These are phyloP conservation scores for Pristionchus pacificus DNA, from an alignment of 1,140 invertebrate species.

Conservation along the genomic window DNA sequence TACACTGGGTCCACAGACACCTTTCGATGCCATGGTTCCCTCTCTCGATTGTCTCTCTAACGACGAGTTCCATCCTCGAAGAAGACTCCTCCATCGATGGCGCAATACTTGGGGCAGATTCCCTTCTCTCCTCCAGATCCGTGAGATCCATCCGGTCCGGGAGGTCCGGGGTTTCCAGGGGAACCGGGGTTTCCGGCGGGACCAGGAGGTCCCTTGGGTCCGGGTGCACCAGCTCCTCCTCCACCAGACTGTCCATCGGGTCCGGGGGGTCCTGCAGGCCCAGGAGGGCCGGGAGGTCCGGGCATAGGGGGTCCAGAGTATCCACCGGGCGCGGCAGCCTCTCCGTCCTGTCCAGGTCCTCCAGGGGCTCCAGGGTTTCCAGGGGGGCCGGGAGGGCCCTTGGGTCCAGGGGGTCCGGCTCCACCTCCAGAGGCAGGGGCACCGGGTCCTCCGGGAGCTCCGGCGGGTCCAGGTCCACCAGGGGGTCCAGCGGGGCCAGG, in stretches of 20 bases:
- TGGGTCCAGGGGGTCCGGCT: conserved; percentile 26
- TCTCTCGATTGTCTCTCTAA: no score
- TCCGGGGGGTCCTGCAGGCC: conserved; percentile 38
- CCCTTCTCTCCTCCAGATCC: conserved; percentile 40
- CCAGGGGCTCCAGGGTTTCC: conserved; percentile 21
- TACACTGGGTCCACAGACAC: no score
- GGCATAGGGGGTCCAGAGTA: conserved; percentile 29
- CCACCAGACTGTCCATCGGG: conserved; percentile 29
- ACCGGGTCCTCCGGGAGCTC: conserved; percentile 15
- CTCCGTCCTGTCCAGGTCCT: conserved; percentile 18
- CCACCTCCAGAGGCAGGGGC: conserved; percentile 23
- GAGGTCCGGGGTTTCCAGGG: conserved; percentile 34
- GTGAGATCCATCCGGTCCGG: conserved; percentile 21
- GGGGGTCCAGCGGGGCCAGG: conserved; percentile 33
- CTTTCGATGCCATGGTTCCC: no score
- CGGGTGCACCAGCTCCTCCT: conserved; percentile 22
- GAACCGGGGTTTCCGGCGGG: conserved; percentile 23
- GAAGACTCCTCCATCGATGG: no score
- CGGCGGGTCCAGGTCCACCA: conserved; percentile 27
- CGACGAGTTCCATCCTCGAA: no score
- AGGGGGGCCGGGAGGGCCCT: conserved; percentile 25
- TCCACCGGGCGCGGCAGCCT: conserved; percentile 32
- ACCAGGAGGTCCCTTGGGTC: conserved; percentile 30
- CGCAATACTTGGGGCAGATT: no score
- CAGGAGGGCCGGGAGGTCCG: conserved; percentile 24